Base-by-base conservation (phyloP, 2,888 invertebrate genomes). In the Fragum whitleyi region DNA sequence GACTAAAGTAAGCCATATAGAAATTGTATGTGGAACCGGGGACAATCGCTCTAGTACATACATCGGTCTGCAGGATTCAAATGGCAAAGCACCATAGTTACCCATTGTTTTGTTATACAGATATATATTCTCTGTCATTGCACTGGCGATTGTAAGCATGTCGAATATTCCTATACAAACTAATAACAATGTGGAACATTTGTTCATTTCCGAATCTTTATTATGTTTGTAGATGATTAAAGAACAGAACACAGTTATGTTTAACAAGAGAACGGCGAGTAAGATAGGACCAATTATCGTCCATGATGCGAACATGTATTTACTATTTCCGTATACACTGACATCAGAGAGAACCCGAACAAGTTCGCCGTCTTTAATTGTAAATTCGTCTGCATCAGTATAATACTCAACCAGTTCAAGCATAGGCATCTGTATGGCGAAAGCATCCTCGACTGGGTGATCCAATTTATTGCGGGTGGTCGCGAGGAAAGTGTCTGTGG, bases 171-270 rank as follows among this genome's bases (percentile, higher is more conserved):
- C 57, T 7, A 57, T 57, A 26, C 57, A 57, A 14, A 57, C 26
- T n/a, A 57, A 57, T 23, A 57, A 23, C 11, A 57, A 26, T 1
- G 57, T 57, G 7, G 57, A 57, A 57, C 57, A 57, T n/a, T 57
- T n/a, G 57, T 57, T 57, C 57, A 57, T 57, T n/a, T 57, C 23
- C 23, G 57, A 57, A 2, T 23, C 57, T 57, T 57, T 57, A 11
- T 26, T 57, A 26, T 57, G 21, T 57, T 57, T 7, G 6, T 14
- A 26, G 26, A 57, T 23, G 23, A 57, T 26, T 7, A 57, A 26
- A 26, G 3, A 57, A 21, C 23, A 57, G 57, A 57, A 26, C 3
- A 23, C 5, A 23, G 7, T 57, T 2, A n/a, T 57, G 26, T 6
- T 21, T 9, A 23, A 14, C 21, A 57, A 23, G 3, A 57, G 57